Evolutionary conservation across 2,113 vertebrate species (phyloP).

Genomic region (Jaculus jaculus): DNA sequence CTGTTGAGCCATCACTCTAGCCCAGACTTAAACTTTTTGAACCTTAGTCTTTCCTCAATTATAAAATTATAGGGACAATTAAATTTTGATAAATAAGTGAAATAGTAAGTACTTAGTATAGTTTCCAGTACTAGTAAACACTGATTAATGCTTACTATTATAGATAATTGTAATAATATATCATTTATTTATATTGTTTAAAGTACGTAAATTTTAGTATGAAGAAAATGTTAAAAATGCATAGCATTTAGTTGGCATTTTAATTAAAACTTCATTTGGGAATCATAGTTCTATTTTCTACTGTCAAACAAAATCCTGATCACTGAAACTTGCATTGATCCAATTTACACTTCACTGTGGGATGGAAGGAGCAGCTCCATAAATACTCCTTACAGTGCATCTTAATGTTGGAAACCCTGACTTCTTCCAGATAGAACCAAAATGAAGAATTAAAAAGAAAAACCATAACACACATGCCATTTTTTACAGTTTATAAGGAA

Average conservation of each 20-base stretch:
- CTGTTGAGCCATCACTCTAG: too few relatives aligned
- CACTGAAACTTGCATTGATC: conserved; percentile 6
- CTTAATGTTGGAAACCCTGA: not conserved
- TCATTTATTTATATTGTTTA: not conserved
- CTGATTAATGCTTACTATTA: not conserved
- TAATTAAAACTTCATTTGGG: conserved; percentile 21
- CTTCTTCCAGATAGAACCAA: not conserved
- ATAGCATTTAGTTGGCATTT: not conserved
- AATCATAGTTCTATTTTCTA: not conserved
- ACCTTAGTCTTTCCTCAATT: conserved; percentile 16
- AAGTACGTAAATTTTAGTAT: conserved; percentile 15
- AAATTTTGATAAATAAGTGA: conserved; percentile 23
- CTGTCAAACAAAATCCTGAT: conserved; percentile 28
- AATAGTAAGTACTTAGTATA: not conserved
- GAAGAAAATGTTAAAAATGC: not conserved
- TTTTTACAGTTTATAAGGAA: not conserved
- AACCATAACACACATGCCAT: not conserved
- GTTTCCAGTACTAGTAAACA: not conserved
- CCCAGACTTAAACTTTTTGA: not conserved
- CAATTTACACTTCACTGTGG: not conserved
- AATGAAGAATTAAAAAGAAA: not conserved
- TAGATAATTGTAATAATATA: not conserved
- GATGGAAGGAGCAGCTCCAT: not conserved
- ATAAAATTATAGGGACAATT: conserved; percentile 6
- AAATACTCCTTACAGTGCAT: not conserved